Percentiles rank a stretch among this genome's conserved stretches.
phyloP scores from a whole-genome alignment of 2,797 vertebrate genomes.

The Gobio occitaniae region DNA sequence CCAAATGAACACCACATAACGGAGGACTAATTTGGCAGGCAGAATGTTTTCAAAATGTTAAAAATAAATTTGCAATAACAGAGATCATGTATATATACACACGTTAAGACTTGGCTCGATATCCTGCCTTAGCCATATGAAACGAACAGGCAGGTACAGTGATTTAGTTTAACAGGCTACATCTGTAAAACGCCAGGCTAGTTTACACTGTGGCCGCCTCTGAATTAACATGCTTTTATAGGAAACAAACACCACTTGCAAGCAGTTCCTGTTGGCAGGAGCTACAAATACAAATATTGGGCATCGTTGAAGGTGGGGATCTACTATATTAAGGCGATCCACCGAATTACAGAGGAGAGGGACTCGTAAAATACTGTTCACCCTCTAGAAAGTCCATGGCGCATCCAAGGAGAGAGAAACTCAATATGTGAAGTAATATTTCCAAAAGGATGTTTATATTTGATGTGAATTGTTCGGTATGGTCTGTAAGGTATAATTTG shows the following conservation, averaged over 20 bases:
- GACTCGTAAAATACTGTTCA: conserved; percentile 49
- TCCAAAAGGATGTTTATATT: conserved; percentile 80
- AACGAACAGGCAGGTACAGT: conserved; percentile 81
- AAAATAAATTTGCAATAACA: conserved; percentile 51
- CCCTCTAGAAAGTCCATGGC: conserved; percentile 58
- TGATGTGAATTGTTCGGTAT: conserved; percentile 74
- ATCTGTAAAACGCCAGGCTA: conserved; percentile 79
- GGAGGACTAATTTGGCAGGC: conserved; percentile 37
- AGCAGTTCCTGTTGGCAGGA: conserved; percentile 76
- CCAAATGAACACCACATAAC: conserved; percentile 34
- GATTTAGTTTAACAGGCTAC: conserved; percentile 80
- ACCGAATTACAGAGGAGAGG: conserved; percentile 6
- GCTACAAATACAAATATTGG: conserved; percentile 75
- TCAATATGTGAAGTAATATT: conserved; percentile 63
- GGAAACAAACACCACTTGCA: conserved; percentile 81
- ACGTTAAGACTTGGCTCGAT: conserved; percentile 69
- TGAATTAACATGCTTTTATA: conserved; percentile 81
- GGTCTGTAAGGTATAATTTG: conserved; percentile 74
- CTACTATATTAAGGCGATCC: conserved; percentile 42
- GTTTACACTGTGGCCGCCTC: conserved; percentile 79
- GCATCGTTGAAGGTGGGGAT: conserved; percentile 56
- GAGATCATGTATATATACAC: conserved; percentile 68
- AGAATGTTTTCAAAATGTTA: conserved; percentile 49
- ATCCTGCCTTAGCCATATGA: conserved; percentile 69
- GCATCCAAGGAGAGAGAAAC: conserved; percentile 66